Base-by-base conservation (phyloP, 1,140 invertebrate genomes). In the Helicoverpa armigera region DNA sequence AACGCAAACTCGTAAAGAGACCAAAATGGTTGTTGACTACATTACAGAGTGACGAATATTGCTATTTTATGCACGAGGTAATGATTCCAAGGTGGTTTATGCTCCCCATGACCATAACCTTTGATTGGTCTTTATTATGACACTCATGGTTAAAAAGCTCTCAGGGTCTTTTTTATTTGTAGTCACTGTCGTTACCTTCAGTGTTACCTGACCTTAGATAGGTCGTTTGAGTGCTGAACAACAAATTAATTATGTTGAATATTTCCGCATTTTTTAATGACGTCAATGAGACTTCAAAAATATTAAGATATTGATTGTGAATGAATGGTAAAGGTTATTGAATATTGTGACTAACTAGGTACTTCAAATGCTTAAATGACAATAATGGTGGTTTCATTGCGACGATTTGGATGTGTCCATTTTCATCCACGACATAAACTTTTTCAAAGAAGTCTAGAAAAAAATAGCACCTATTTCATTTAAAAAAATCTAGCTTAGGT, bases 11-110 rank as follows among this genome's bases (percentile, higher is more conserved):
- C 63, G 58, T 81, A 81, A 82, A 82, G 31, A 23, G 65, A 16
- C 54, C 29, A 23, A 74, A 82, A 80, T 86, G 80, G 60, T 80
- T 83, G 83, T 87, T 81, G 80, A 73, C 81, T 85, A 79, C 65
- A 80, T 79, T 69, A 82, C 80, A 86, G 79, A 80, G 80, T 79
- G 65, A 80, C 60, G 72, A 60, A 70, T 70, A 79, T 65, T 48
- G 58, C 56, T 56, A 56, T 79, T 82, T 83, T 79, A 84, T 79
- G 11, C 29, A 72, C 18, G n/a, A 23, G 13, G 18, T 56, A 18
- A 77, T 73, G 80, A 84, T 72, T 79, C 58, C 65, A 84, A 84
- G 82, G 82, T 83, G 74, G 50, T 65, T 77, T 77, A 77, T 50
- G 43, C 60, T 7, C 9, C 5, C 72, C 58, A 63, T 51, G 74